Evolutionary conservation across 2,113 vertebrate species (phyloP).

Genomic region (Syrrhaptes paradoxus): DNA sequence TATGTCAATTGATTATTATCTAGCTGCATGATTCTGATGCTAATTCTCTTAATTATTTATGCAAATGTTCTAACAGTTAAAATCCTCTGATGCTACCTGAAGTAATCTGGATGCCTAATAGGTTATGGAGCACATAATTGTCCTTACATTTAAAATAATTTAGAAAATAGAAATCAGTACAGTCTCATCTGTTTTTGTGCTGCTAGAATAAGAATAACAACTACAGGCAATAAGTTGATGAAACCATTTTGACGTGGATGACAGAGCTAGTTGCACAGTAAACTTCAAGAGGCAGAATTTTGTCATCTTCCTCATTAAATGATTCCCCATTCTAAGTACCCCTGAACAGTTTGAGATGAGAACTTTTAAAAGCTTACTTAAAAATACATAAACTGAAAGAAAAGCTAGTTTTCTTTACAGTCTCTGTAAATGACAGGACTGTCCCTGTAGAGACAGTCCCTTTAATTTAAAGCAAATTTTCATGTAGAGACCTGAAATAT

Average conservation of each 20-base stretch:
- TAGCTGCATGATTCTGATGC: not conserved
- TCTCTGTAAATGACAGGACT: too few species aligned
- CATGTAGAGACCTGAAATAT: not conserved
- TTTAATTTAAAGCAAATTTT: not conserved
- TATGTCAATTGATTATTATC: not conserved
- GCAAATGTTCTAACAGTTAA: slow-evolving; percentile 52
- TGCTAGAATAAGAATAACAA: not conserved
- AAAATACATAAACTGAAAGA: not conserved
- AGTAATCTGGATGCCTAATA: slow-evolving; percentile 37
- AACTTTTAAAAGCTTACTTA: not conserved
- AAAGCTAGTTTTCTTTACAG: too few species aligned
- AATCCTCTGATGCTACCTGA: slow-evolving; percentile 47
- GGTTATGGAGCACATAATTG: slow-evolving; percentile 21
- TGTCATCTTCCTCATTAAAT: not conserved
- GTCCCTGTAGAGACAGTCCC: too few species aligned
- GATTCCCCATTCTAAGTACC: not conserved
- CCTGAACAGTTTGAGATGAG: not conserved
- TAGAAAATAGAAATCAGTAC: not conserved
- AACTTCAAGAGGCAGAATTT: not conserved
- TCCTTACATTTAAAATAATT: slow-evolving; percentile 27
- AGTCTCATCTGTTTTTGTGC: not conserved
- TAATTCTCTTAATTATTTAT: slow-evolving; percentile 67
- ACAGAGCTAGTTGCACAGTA: not conserved
- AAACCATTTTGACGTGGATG: not conserved
- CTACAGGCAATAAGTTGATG: not conserved